Base-by-base conservation (phyloP, 2,888 invertebrate genomes). In the Helobdella robusta region DNA sequence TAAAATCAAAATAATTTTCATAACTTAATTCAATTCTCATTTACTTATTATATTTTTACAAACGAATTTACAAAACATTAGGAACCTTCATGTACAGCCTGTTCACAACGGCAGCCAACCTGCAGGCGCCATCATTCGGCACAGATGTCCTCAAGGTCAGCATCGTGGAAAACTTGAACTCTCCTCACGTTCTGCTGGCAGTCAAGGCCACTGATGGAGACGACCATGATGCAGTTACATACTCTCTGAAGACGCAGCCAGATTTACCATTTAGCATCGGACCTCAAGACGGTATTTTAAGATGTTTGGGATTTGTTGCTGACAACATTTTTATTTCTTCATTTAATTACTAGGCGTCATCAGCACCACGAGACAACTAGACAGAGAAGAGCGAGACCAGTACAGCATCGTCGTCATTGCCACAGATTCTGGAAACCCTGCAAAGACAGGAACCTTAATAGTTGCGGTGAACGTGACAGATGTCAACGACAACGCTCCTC, bases 401-500 rank as follows among this genome's bases (percentile, higher is more conserved):
- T 66, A 66, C 63, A 63, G 58, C n/a, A 8, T 66, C 11, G 34
- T 44, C 18, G 59, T 66, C 25, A 23, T 63, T 6, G 66, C 63
- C n/a, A 48, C 8, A 11, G 66, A 66, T 34, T 46, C 46, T 25
- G 59, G 66, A 15, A 56, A 56, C 2, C 63, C 59, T 6, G 20
- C 40, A 30, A 28, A 46, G 30, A 63, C 66, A 2, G 60, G 61
- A 23, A 63, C 56, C 18, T 48, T 63, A 5, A 52, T 63, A n/a
- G 44, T 66, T 18, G n/a, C 48, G 28, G 28, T 66, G 15, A 36
- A 35, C 6, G 48, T 66, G 23, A 20, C 30, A 1, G 66, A 66
- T 52, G 59, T 61, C 15, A 66, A 66, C 34, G 66, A 66, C 56
- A 66, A 66, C 36, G 54, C 62, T 23, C 66, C 66, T 11, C 30